A percentile compares a stretch with the other conserved stretches of the same genome.
These are phyloP conservation scores for Geotrypetes seraphini DNA, from an alignment of 2,797 vertebrate species.

Conservation along the genomic window DNA sequence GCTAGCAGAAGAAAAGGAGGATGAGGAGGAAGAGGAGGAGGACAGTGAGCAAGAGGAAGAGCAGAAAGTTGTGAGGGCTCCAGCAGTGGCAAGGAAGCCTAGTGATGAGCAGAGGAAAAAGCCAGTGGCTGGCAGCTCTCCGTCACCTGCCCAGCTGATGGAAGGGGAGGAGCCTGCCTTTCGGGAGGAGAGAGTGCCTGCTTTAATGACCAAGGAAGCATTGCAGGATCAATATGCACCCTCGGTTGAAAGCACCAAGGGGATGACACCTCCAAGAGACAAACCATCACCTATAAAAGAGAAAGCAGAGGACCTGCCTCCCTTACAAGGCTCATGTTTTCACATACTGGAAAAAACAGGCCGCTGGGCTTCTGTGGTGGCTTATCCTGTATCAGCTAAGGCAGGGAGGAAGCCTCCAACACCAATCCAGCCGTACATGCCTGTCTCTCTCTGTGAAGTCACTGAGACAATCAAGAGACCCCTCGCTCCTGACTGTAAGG, in stretches of 20 bases:
- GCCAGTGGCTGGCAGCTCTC: constrained; percentile 6
- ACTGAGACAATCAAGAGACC: too few relatives aligned
- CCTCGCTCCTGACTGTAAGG: too few relatives aligned
- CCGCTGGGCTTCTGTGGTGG: too few relatives aligned
- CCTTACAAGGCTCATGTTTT: too few relatives aligned
- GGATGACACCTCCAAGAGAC: constrained; percentile 18
- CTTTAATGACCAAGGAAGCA: constrained; percentile 41
- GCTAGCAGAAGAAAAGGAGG: constrained; percentile 33
- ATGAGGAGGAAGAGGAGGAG: constrained; percentile 21
- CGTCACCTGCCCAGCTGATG: constrained; percentile 40
- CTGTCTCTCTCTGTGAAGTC: too few relatives aligned
- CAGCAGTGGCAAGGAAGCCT: not conserved
- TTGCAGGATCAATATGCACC: not conserved
- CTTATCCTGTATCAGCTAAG: too few relatives aligned
- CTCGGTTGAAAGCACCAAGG: too few relatives aligned
- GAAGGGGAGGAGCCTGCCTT: constrained; percentile 25
- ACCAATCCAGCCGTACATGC: too few relatives aligned
- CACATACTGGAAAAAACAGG: too few relatives aligned
- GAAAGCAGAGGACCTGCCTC: too few relatives aligned
- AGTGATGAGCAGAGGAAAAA: not conserved
- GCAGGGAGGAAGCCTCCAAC: constrained; percentile 11
- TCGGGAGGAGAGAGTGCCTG: constrained; percentile 37
- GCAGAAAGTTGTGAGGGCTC: not conserved
- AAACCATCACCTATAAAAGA: constrained; percentile 25
- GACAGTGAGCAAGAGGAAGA: constrained; percentile 39